Evolutionary conservation across 2,888 invertebrate genomes (phyloP), one percentile per base, ranked within the genome.

Genomic region (Zeuzera pyrina): DNA sequence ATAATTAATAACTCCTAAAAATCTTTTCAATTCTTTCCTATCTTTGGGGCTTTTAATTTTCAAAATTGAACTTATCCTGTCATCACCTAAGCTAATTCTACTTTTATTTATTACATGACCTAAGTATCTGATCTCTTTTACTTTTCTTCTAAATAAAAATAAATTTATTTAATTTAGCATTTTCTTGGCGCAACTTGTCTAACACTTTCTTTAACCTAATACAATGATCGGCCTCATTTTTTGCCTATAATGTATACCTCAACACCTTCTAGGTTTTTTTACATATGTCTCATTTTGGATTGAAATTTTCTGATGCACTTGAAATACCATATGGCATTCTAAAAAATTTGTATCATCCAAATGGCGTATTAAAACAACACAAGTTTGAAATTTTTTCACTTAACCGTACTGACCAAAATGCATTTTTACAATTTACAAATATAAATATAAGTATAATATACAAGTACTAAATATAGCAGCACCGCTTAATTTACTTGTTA

Each of bases 341-440:
- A 12, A 43, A 31, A 41, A 48, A 24, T 35, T 43, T 45, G 33
- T 38, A 50, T 24, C 50, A 38, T 1, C 44, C 47, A 32, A 42
- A 49, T 2, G 25, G 29, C n/a, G 45, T 47, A 15, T 43, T 47
- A 25, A 49, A 49, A 3, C 45, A 45, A 7, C 44, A 44, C 5
- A 47, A 31, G 12, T 49, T 39, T 7, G 47, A 38, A 3, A 30
- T 33, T 4, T 24, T 10, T 10, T 24, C n/a, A 24, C 10, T 24
- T 24, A 24, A 24, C 11, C 34, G 24, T 2, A 41, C 21, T 10
- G 41, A 38, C 38, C 41, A 43, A 39, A 45, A 47, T 3, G 35
- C 35, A 3, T 41, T 33, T 12, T 40, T 40, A 4, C 34, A 30
- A 34, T 47, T 45, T 28, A 47, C n/a, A n/a, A n/a, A n/a, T n/a